Evolutionary conservation across 2,888 invertebrate genomes (phyloP), one percentile per base, ranked within the genome.

Genomic region (Timema cristinae): DNA sequence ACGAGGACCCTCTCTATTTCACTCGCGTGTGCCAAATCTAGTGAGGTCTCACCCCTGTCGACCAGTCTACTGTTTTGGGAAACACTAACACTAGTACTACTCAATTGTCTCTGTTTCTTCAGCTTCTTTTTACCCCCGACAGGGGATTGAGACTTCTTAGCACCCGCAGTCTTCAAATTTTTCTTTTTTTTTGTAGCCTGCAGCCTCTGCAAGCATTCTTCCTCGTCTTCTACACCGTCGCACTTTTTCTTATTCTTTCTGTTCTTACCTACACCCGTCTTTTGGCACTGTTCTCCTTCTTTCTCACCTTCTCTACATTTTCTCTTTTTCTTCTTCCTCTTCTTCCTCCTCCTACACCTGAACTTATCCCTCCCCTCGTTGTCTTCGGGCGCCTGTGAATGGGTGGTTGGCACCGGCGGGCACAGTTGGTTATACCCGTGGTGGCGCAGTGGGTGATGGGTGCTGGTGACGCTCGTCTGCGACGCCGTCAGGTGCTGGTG

Each of bases 261-360:
- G 59, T 66, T 72, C 54, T 56, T 66, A 68, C 59, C 72, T 68
- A 68, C 73, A 32, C 47, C 70, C 50, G 50, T 84, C 85, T 81
- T 83, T 83, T 80, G 84, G 82, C 78, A 77, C 77, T 77, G 84
- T 82, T 79, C 83, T 79, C 82, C 83, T 79, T 84, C 84, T 80
- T 70, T 50, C 72, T 81, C 80, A 54, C 79, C 80, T 11, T 79
- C 78, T 67, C 77, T 76, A 72, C 82, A 82, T 7, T 77, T 77
- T 50, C 69, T 71, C 66, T 70, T 75, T 71, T 66, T 72, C 73
- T 73, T 86, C 83, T 85, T 86, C 75, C 83, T 79, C 77, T 84
- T 85, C 77, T 84, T 85, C 50, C 84, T 81, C 75, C 83, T 84
- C 59, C 85, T 82, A 78, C 86, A 85, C 66, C 83, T 81, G 73